Base-by-base conservation (phyloP, 2,113 vertebrate genomes). In the Ginglymostoma cirratum region DNA sequence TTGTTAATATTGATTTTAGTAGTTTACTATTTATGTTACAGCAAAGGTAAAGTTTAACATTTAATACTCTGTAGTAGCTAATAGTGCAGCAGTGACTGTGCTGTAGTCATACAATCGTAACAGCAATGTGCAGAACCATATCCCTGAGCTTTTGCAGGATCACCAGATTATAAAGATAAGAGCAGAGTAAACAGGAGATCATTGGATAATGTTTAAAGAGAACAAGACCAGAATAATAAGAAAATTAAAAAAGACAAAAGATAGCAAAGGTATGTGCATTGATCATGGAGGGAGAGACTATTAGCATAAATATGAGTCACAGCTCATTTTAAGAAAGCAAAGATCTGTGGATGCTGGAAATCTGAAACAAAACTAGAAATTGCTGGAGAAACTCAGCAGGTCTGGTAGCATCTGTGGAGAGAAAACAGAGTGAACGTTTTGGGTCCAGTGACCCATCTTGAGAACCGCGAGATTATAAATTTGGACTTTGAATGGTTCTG, bases 1-100 rank as follows among this genome's bases (percentile, higher is more conserved):
- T 42, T 94, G 93, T 69, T 94, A 30, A 5, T 72, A 6, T 61
- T 94, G 93, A 70, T 94, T 94, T 94, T 45, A 52, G 66, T 94
- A 67, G 65, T 70, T 94, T 42, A 30, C 93, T 70, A 45, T 72
- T 48, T 45, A 8, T 94, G 38, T 38, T 38, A 94, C 24, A n/a
- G 7, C 42, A 70, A 94, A 14, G 67, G n/a, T 42, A 48, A 94
- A 45, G 65, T 70, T 94, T 27, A 5, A 27, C 61, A 69, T 69
- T 19, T 48, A 48, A 48, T 48, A 0, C 87, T 19, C 38, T 70
- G 21, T 23, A 45, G 38, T 23, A 42, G 66, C 66, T 30, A 70
- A 27, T 2, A 66, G 66, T 69, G 23, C 92, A 70, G 92, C 38
- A 45, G 92, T 45, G n/a, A 38, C 66, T 45, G 66, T 45, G 42